Evolutionary conservation across 1,140 invertebrate genomes (phyloP), one percentile per base, ranked within the genome.

Genomic region (Pomacea maculata): DNA sequence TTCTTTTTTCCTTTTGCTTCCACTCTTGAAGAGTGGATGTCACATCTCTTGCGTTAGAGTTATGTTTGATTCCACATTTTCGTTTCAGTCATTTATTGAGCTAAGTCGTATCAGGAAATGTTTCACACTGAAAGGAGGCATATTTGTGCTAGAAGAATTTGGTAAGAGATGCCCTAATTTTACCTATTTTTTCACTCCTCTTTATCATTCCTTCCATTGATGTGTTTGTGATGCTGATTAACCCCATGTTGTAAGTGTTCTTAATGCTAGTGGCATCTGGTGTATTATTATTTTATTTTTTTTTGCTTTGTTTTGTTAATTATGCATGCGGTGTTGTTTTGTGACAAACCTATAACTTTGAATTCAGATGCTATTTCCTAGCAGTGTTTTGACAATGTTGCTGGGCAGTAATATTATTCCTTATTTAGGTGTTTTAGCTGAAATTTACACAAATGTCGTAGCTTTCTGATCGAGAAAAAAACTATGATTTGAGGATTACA

Each of bases 81-180:
- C 85, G 87, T 89, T 97, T 89, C 95, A 99, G 98, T 99, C 99
- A 93, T 99, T 99, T 94, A 97, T 99, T 92, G 96, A 97, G 92
- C 94, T 99, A 93, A 96, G 97, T 93, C 97, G 99, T 93, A 99
- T 99, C 93, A 95, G 97, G 92, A 99, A 99, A 93, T 99, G 98
- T 94, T 99, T 99, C 93, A 98, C 97, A 80, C 97, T 97, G 92
- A 98, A 98, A 93, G 98, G 98, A 91, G 97, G 97, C 91, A 97
- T 99, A 91, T 99, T 99, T 94, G 95, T 99, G 90, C 94, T 99
- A 91, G 98, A 99, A 94, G 91, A 92, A 88, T 91, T 91, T 90
- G 91, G 91, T 92, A 91, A 92, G 98, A 99, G 77, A 25, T 80
- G 70, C 75, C 67, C 76, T 83, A 57, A 70, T 68, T 83, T 83